Evolutionary conservation across 92 coral and sea anemone species (phyloP), one percentile per base, ranked within the genome.

Genomic region (Palythoa grandiflora): DNA sequence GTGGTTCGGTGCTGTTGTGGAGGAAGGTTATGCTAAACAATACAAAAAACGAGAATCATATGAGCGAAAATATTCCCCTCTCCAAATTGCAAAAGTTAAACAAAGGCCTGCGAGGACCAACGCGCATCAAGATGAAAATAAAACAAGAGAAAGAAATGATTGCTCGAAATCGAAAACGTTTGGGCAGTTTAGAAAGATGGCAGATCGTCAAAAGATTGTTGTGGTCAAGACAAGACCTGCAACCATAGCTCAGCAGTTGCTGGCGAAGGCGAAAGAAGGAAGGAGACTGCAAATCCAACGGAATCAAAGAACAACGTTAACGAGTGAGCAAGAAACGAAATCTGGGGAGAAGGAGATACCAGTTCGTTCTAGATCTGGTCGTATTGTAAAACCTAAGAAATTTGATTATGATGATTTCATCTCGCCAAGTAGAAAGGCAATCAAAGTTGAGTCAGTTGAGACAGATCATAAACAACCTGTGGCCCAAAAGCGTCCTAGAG

Each of bases 321-420:
- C 47, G 78, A 81, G 73, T 71, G 85, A 84, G 53, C 35, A 71
- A 84, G 89, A 87, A 84, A 9, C 47, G 79, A 54, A 48, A 68
- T 57, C 80, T 17, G 87, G 84, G 59, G 90, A 85, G 2, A 88
- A 75, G 60, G 19, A 17, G 16, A 85, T 53, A 61, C 89, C 93
- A 84, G 92, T 93, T 65, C 92, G 98, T 83, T 97, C 99, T 71
- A 91, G 99, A 76, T 97, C 93, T 83, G 99, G 99, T n/a, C 98
- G 99, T 83, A 93, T 96, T 47, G 99, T 97, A 1, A 97, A 97
- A 84, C 94, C 95, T 59, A 97, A 97, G 87, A 94, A 95, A 83
- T 91, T 94, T 38, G 99, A 97, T 75, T 97, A 97, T 59, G 98
- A 95, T 77, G 99, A 97, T 90, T 88, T 94, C 21, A 93, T 94